Conservation (phyloP, 2,888 invertebrate genomes). For the Catocala nupta region DNA sequence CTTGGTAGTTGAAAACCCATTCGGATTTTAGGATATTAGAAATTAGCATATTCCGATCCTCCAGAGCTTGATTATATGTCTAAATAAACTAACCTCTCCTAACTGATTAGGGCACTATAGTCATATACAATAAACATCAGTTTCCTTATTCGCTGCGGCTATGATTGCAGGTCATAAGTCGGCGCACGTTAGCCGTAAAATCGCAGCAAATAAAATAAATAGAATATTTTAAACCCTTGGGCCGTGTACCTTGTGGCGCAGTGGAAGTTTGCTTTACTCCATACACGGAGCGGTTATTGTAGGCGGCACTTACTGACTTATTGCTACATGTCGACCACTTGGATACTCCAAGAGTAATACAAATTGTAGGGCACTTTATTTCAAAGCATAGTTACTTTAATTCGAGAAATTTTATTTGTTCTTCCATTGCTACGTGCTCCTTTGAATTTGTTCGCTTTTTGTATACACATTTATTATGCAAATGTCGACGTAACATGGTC, state of each 20-base stretch:
- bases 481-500: not conserved
- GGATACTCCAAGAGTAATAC: constrained; percentile 36
- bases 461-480: not conserved
- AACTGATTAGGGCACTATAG: too few species aligned
- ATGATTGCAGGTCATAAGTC: too few species aligned
- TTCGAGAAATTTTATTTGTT: constrained; percentile 4
- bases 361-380: constrained; percentile 41
- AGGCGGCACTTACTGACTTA: constrained; percentile 66
- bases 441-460: not conserved
- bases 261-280: constrained; percentile 53
- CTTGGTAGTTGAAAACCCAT: too few species aligned
- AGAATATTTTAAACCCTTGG: constrained; percentile 17
- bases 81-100: too few species aligned
- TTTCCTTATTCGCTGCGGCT: too few species aligned
- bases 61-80: too few species aligned
- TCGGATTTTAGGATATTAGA: too few species aligned
- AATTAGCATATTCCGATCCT: too few species aligned
- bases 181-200: too few species aligned
- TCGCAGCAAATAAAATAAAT: not conserved
- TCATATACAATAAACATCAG: too few species aligned
- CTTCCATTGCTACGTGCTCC: not conserved
- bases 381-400: constrained; percentile 9
- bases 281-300: constrained; percentile 59
- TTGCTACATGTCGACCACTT: constrained; percentile 45
- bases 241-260: constrained; percentile 24